A percentile compares a stretch with the other conserved stretches of the same genome.
phyloP scores from a whole-genome alignment of 2,797 vertebrate species.

The Leptoclinus maculatus region DNA sequence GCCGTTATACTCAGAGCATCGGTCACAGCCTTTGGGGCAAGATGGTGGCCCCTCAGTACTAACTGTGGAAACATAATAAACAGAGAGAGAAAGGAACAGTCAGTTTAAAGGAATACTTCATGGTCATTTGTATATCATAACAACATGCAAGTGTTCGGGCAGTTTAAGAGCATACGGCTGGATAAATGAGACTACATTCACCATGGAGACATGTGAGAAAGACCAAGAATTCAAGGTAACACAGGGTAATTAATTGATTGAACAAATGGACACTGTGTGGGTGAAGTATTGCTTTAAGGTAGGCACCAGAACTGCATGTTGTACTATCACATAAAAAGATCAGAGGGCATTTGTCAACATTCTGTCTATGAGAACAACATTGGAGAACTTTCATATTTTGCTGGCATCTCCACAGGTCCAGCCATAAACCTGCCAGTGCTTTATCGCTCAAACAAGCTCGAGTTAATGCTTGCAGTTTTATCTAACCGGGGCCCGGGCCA shows the following conservation, averaged over 20 bases:
- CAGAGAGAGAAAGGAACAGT: slow-evolving; percentile 32
- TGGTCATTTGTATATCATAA: background rate
- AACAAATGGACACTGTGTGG: background rate
- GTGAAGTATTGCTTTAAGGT: background rate
- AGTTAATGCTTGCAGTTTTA: slow-evolving; percentile 62
- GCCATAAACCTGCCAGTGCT: slow-evolving; percentile 57
- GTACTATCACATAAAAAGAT: background rate
- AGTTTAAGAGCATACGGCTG: too few relatives aligned
- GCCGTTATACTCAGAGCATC: slow-evolving; percentile 97
- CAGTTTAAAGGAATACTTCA: background rate
- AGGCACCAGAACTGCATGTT: slow-evolving; percentile 26
- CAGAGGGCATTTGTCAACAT: slow-evolving; percentile 34
- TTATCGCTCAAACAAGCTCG: slow-evolving; percentile 57
- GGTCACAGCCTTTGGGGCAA: slow-evolving; percentile 95
- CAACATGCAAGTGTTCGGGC: too few relatives aligned
- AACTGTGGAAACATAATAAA: slow-evolving; percentile 80
- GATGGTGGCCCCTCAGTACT: slow-evolving; percentile 91
- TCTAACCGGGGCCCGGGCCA: slow-evolving; percentile 54
- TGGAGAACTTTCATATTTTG: slow-evolving; percentile 46
- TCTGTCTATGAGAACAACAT: slow-evolving; percentile 37
- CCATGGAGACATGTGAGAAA: background rate
- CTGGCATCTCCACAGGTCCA: slow-evolving; percentile 28
- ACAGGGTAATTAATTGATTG: background rate
- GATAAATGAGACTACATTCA: background rate
- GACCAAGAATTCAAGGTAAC: background rate